A percentile compares a stretch with the other conserved stretches of the same genome.
These are phyloP conservation scores for Poeciliopsis presidionis DNA, from an alignment of 2,797 vertebrate genomes.

Conservation along the genomic window DNA sequence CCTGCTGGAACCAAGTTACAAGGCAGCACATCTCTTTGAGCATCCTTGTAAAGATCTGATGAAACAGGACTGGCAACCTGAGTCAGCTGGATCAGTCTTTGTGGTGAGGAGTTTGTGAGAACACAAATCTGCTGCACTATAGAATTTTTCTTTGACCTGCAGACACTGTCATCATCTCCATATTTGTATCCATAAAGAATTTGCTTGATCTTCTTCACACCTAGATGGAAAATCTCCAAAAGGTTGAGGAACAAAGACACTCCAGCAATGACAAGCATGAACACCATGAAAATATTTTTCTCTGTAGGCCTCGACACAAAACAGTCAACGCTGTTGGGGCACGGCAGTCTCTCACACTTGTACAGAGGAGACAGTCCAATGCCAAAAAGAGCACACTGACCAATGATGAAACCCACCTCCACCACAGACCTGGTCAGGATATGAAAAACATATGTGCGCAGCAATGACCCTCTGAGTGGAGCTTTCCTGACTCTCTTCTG, in stretches of 20 bases:
- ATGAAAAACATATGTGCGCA: constrained; percentile 92
- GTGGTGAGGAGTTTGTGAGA: constrained; percentile 77
- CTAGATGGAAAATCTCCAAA: constrained; percentile 92
- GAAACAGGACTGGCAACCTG: constrained; percentile 66
- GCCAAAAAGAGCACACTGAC: constrained; percentile 92
- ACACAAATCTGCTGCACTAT: constrained; percentile 79
- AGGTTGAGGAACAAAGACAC: constrained; percentile 91
- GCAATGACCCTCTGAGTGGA: constrained; percentile 89
- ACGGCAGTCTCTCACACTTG: constrained; percentile 90
- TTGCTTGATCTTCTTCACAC: constrained; percentile 87
- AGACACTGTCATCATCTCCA: constrained; percentile 80
- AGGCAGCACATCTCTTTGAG: constrained; percentile 59
- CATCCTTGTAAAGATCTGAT: constrained; percentile 43
- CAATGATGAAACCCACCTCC: constrained; percentile 92
- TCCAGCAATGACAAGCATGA: constrained; percentile 92
- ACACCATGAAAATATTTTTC: constrained; percentile 96
- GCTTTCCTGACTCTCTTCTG: constrained; percentile 92
- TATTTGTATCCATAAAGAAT: constrained; percentile 79
- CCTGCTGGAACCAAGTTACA: constrained; percentile 46
- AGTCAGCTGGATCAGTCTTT: constrained; percentile 77
- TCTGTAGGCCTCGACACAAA: constrained; percentile 95
- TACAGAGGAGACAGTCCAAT: constrained; percentile 89
- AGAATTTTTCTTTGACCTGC: constrained; percentile 86
- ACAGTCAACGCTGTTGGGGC: constrained; percentile 93
- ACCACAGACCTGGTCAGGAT: constrained; percentile 91